These are phyloP conservation scores for Drosophila meridionalis DNA, from an alignment of 2,888 invertebrate genomes.

Conservation along the genomic window DNA sequence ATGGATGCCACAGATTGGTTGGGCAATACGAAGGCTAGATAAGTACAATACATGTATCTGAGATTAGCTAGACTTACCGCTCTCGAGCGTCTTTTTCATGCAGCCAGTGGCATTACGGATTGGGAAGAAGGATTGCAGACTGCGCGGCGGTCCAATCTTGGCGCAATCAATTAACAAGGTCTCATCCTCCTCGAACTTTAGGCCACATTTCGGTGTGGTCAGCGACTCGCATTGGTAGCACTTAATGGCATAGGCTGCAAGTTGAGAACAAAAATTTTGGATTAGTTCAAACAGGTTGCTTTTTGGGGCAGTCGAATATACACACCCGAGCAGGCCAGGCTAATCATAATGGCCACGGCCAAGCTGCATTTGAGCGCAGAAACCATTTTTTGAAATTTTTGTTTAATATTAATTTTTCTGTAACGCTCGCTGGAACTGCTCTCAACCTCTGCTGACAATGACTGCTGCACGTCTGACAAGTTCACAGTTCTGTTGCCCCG, in stretches of 20 bases:
- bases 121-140: conserved; percentile 72
- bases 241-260: conserved; percentile 81
- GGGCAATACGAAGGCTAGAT: background rate
- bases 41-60: background rate
- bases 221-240: conserved; percentile 84
- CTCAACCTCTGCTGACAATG: conserved; percentile 57
- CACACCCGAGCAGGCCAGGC: conserved; percentile 69
- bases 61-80: conserved; percentile 70
- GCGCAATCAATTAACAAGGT: conserved; percentile 76
- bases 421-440: conserved; percentile 11
- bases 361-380: conserved; percentile 67
- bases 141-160: conserved; percentile 78
- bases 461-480: conserved; percentile 73
- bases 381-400: conserved; percentile 52
- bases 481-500: conserved; percentile 17
- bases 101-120: conserved; percentile 83
- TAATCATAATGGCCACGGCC: conserved; percentile 73
- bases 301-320: background rate
- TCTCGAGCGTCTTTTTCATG: conserved; percentile 82
- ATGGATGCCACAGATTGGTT: conserved; percentile 16
- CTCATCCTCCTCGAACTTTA: conserved; percentile 80
- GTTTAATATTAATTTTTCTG: background rate
- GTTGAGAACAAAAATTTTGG: background rate
- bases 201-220: conserved; percentile 81
- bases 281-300: conserved; percentile 10